These are phyloP conservation scores for Sinhomidia bicolor DNA, from an alignment of 2,888 invertebrate species.

Conservation along the genomic window DNA sequence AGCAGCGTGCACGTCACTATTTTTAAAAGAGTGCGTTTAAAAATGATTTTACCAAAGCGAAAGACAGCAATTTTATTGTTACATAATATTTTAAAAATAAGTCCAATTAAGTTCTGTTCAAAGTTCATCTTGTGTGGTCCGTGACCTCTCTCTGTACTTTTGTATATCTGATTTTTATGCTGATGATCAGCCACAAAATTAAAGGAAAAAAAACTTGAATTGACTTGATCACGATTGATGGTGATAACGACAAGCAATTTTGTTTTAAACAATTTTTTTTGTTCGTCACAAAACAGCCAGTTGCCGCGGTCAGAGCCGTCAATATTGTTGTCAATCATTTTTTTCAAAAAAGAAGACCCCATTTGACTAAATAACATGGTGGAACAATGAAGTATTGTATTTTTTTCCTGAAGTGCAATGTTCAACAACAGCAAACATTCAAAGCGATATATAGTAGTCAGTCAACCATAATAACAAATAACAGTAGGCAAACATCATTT, in stretches of 20 bases:
- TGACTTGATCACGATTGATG: conserved; percentile 37
- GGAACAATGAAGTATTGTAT: conserved; percentile 30
- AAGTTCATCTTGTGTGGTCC: conserved; percentile 60
- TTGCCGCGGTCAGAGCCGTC: conserved; percentile 42
- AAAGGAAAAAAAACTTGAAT: conserved; percentile 7
- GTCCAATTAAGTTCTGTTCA: conserved; percentile 60
- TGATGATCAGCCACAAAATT: neutral
- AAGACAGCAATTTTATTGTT: neutral
- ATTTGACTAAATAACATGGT: conserved; percentile 26
- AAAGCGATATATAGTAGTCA: neutral
- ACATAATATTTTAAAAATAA: conserved; percentile 4
- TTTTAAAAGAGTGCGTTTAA: too few species aligned
- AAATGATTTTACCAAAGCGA: conserved; percentile 56
- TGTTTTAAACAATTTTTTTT: neutral
- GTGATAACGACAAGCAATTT: conserved; percentile 32
- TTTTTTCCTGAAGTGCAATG: conserved; percentile 30
- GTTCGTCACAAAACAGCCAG: conserved; percentile 22
- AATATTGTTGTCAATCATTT: conserved; percentile 57
- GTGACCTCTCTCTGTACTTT: conserved; percentile 31
- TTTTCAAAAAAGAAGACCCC: neutral
- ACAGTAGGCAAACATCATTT: neutral
- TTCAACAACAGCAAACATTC: neutral
- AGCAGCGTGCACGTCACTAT: too few species aligned
- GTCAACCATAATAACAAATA: neutral
- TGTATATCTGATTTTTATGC: neutral